Evolutionary conservation across 1,140 invertebrate genomes (phyloP), one percentile per base, ranked within the genome.

Genomic region (Drosophila kepulauana): DNA sequence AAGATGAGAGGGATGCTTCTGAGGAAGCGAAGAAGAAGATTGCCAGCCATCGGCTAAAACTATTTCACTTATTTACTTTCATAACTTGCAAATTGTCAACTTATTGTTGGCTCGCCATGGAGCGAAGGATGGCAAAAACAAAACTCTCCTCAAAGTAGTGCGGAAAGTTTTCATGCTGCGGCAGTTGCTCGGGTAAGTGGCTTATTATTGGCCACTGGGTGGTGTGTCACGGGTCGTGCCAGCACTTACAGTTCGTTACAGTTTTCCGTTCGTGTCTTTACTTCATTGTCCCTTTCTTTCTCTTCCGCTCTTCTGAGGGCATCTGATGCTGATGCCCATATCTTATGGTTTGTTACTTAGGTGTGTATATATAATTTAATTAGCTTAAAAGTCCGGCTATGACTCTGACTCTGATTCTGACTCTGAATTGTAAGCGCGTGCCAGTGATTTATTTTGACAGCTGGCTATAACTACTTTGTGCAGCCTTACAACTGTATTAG

Each of bases 11-110:
- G 56, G 16, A 58, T 46, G 49, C 15, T 13, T 49, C 6, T 3
- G 20, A 25, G 3, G 20, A 25, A 25, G 20, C 20, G 3, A 25
- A 25, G 20, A 10, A 54, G 13, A 33, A 86, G 70, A 75, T 86
- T 79, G 71, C 45, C 43, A 58, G 75, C 61, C 75, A 48, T 48
- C 67, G 69, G 49, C 49, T 49, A 56, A 70, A 87, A 87, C 84
- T 87, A 87, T 87, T 87, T 87, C 84, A 87, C 84, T 87, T 89
- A 87, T 88, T 87, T 88, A 87, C 84, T 87, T 87, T 89, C 84
- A 87, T 87, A 87, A 87, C 85, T 87, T 87, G 85, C 84, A 87
- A 87, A 87, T 87, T 87, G 85, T 88, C 84, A 89, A 87, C 84
- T 87, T 87, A 87, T 87, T 87, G 84, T 79, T 84, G 79, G 74